Base-by-base conservation (phyloP, 2,888 invertebrate species). In the Dorcus hopei region DNA sequence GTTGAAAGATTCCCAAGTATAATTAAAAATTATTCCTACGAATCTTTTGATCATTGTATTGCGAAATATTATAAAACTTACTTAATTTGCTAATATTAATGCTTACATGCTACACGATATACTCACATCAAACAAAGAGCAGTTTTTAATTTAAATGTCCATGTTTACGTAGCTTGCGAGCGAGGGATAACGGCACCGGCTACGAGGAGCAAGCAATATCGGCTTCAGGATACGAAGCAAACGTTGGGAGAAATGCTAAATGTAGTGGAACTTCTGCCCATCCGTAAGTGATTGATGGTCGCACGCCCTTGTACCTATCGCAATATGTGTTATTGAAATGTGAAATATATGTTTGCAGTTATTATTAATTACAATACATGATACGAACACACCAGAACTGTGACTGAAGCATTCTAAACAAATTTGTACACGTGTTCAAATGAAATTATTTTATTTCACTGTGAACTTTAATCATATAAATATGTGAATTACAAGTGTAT, bases 211-310 rank as follows among this genome's bases (percentile, higher is more conserved):
- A 33, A 33, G 60, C 61, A 61, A 65, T 59, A 65, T 63, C 58
- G 72, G 50, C 64, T 66, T 63, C 67, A 67, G 68, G 65, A 66
- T 68, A 68, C 65, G 64, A 62, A 65, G 38, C 54, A 54, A 50
- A 43, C 53, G 49, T 43, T 54, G 62, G 55, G 62, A 61, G 63
- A 65, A 73, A 78, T 75, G 78, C 77, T 77, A 78, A 79, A 79
- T 79, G 78, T 79, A 79, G 73, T 77, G 78, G 77, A 78, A 79
- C 74, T 74, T 75, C 72, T 74, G 73, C 69, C 75, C 77, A 77
- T 73, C 77, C 78, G 77, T 76, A 71, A 79, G 77, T 78, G 78
- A 79, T 78, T 77, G 78, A 79, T 79, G 76, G 74, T 72, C 73
- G 69, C 74, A 76, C 75, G 74, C 77, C 75, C 76, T 75, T 74